Percentiles rank a stretch among this genome's conserved stretches.
Conservation (phyloP, 2,113 vertebrate genomes). For the Amphiprion percula region DNA sequence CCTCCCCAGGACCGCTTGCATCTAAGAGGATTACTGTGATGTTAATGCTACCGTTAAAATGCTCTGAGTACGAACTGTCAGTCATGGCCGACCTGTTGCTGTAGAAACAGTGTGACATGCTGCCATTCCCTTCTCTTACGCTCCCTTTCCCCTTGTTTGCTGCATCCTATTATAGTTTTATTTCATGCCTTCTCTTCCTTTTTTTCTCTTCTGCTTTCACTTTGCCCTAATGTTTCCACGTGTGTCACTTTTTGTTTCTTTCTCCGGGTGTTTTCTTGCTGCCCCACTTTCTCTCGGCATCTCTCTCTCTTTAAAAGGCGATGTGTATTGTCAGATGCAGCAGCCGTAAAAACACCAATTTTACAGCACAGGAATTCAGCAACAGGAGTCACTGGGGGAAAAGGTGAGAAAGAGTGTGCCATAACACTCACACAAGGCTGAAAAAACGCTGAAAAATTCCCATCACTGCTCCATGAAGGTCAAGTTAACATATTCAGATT, state of each 20-base stretch:
- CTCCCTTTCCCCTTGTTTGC: background rate
- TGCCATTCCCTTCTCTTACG: background rate
- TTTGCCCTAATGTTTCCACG: slow-evolving; percentile 27
- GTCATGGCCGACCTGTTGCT: slow-evolving; percentile 31
- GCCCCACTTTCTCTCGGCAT: slow-evolving; percentile 26
- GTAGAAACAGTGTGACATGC: background rate
- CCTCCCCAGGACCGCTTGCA: slow-evolving; percentile 7
- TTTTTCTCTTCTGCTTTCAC: slow-evolving; percentile 11
- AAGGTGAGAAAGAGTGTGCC: background rate
- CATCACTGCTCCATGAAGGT: too few relatives aligned
- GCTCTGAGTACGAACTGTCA: slow-evolving; percentile 20
- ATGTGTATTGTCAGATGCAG: slow-evolving; percentile 89
- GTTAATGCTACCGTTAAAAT: slow-evolving; percentile 32
- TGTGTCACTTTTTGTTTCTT: slow-evolving; percentile 31
- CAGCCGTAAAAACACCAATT: slow-evolving; percentile 92
- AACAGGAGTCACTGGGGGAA: slow-evolving; percentile 8
- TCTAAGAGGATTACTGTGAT: slow-evolving; percentile 56
- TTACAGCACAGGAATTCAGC: slow-evolving; percentile 83
- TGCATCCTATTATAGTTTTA: slow-evolving; percentile 17
- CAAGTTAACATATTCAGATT: too few relatives aligned
- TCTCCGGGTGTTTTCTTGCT: background rate
- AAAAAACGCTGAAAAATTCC: too few relatives aligned
- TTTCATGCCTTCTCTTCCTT: slow-evolving; percentile 13
- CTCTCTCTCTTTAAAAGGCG: slow-evolving; percentile 61
- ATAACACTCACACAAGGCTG: slow-evolving; percentile 6